Conservation (phyloP, 92 coral and sea anemone genomes). For the Pocillopora meandrina region DNA sequence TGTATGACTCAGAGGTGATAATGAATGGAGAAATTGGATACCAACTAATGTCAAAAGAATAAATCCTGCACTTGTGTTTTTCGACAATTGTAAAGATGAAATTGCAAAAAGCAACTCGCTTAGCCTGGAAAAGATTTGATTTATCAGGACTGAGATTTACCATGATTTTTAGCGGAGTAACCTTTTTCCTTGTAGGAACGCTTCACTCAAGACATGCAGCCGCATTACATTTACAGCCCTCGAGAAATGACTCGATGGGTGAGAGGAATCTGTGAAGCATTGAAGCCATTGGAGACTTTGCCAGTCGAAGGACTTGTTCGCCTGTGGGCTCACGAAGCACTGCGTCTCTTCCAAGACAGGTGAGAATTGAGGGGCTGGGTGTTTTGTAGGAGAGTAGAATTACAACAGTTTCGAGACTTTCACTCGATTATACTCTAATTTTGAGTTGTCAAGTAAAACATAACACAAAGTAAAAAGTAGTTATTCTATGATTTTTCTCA, state of each 20-base stretch:
- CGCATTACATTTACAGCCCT: slow-evolving; percentile 99
- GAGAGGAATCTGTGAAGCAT: slow-evolving; percentile 96
- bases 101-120: too few relatives aligned
- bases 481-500: too few relatives aligned
- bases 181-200: slow-evolving; percentile 69
- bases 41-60: too few relatives aligned
- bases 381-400: neutral
- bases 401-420: too few relatives aligned
- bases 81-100: too few relatives aligned
- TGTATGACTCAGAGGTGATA: too few relatives aligned
- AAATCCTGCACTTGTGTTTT: too few relatives aligned
- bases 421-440: too few relatives aligned
- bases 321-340: slow-evolving; percentile 98
- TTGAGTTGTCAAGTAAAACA: too few relatives aligned
- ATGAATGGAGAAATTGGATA: neutral
- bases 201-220: slow-evolving; percentile 99
- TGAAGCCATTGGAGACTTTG: slow-evolving; percentile 91
- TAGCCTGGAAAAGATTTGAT: neutral
- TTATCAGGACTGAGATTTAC: neutral
- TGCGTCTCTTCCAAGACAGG: slow-evolving; percentile 98
- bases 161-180: neutral
- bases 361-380: slow-evolving; percentile 9
- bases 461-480: too few relatives aligned
- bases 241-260: slow-evolving; percentile 99
- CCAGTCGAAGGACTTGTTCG: slow-evolving; percentile 89